Conservation (phyloP, 2,113 vertebrate genomes). For the Dipodomys stephensi region DNA sequence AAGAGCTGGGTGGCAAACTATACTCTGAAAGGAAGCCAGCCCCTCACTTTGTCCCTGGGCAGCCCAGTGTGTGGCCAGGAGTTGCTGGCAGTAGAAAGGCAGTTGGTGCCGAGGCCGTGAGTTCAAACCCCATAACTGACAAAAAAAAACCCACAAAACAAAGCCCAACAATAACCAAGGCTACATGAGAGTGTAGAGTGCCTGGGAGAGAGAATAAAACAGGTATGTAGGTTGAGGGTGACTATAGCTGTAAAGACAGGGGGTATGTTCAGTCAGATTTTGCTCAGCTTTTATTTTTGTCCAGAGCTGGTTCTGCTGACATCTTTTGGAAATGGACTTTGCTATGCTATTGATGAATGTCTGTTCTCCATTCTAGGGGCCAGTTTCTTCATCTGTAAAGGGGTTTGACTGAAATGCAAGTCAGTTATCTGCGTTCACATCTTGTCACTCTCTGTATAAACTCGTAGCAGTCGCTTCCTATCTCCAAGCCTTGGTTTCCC, state of each 20-base stretch:
- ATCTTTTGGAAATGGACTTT: neutral
- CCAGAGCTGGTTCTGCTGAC: neutral
- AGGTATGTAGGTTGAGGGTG: neutral
- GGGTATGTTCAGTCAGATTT: neutral
- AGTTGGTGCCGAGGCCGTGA: neutral
- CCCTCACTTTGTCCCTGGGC: neutral
- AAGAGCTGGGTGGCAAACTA: slow-evolving; percentile 54
- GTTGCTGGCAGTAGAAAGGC: neutral
- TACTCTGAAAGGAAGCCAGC: slow-evolving; percentile 21
- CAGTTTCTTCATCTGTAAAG: slow-evolving; percentile 29
- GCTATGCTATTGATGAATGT: neutral
- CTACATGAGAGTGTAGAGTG: slow-evolving; percentile 1
- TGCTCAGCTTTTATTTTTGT: slow-evolving; percentile 47
- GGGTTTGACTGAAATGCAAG: slow-evolving; percentile 20
- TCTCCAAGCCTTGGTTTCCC: neutral
- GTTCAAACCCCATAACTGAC: too few relatives aligned
- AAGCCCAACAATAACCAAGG: neutral
- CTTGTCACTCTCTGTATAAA: slow-evolving; percentile 6
- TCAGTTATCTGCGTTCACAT: neutral
- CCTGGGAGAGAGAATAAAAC: neutral
- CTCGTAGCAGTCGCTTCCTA: neutral
- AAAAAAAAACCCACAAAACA: too few relatives aligned
- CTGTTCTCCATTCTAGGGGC: neutral
- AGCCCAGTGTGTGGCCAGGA: neutral
- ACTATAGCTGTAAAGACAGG: neutral